Evolutionary conservation across 1,140 invertebrate genomes (phyloP).

Genomic region (Tetramorium parvispinum): DNA sequence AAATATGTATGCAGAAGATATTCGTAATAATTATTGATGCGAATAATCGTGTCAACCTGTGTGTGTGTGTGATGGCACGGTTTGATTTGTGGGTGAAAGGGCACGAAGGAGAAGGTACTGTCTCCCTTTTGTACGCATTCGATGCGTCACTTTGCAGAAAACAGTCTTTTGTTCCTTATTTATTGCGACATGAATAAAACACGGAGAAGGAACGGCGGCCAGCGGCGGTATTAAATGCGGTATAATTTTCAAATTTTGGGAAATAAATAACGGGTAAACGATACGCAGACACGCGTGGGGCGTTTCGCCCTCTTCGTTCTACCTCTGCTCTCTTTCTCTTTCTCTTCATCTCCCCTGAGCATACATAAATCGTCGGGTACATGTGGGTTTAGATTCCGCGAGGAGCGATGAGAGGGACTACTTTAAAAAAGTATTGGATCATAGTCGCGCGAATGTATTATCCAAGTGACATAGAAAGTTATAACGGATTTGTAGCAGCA

Average conservation of each 20-base stretch:
- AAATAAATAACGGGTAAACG: constrained; percentile 85
- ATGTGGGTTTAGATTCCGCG: constrained; percentile 65
- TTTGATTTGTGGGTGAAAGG: constrained; percentile 48
- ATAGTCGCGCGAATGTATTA: constrained; percentile 8
- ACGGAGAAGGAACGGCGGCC: constrained; percentile 68
- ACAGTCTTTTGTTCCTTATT: constrained; percentile 83
- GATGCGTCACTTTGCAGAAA: constrained; percentile 78
- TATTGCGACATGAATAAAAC: constrained; percentile 85
- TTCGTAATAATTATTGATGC: constrained; percentile 15
- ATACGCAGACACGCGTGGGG: constrained; percentile 81
- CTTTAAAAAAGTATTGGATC: constrained; percentile 48
- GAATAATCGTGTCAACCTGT: not conserved
- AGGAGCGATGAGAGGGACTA: constrained; percentile 39
- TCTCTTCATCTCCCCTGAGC: constrained; percentile 63
- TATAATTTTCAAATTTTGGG: constrained; percentile 85
- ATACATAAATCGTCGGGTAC: constrained; percentile 78
- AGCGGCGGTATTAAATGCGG: constrained; percentile 83
- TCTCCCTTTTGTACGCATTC: constrained; percentile 49
- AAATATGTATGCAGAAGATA: not conserved
- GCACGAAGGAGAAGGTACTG: not conserved
- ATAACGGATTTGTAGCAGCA: not conserved
- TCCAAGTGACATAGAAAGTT: not conserved
- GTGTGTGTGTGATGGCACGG: not conserved
- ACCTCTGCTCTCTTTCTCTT: not conserved
- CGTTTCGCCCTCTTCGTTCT: constrained; percentile 69